Conservation (phyloP, 2,888 invertebrate species). For the Anoplius nigerrimus region DNA sequence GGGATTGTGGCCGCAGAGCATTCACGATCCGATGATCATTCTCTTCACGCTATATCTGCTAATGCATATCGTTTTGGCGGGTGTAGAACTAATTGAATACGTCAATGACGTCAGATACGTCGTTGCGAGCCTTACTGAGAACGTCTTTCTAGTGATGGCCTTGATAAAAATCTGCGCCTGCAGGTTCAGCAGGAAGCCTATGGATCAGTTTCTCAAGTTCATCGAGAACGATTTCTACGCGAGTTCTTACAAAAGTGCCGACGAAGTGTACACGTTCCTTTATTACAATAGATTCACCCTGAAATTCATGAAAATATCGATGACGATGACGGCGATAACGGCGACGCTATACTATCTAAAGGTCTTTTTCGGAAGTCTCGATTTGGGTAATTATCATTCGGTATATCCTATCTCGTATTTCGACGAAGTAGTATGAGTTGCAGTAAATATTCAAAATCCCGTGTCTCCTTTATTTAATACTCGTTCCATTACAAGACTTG, state of each 20-base stretch:
- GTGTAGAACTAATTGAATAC: slow-evolving; percentile 53
- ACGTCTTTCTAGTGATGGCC: slow-evolving; percentile 57
- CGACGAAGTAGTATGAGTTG: too few species aligned
- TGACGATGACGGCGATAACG: rapidly evolving
- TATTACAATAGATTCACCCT: slow-evolving; percentile 17
- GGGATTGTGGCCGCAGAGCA: slow-evolving; percentile 60
- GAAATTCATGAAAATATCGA: slow-evolving; percentile 4
- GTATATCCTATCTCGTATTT: too few species aligned
- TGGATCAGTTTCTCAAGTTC: slow-evolving; percentile 12
- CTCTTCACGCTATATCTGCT: slow-evolving; percentile 52
- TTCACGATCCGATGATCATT: slow-evolving; percentile 48
- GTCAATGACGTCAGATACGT: slow-evolving; percentile 55
- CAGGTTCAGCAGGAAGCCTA: background rate
- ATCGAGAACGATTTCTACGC: slow-evolving; percentile 18
- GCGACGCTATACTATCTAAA: slow-evolving; percentile 4
- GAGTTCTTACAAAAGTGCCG: slow-evolving; percentile 5
- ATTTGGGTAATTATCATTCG: slow-evolving; percentile 12
- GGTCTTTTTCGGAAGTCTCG: slow-evolving; percentile 4
- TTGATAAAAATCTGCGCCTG: slow-evolving; percentile 47
- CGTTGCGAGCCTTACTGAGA: slow-evolving; percentile 60
- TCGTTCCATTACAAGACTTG: too few species aligned
- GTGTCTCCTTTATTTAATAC: too few species aligned
- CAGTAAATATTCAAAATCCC: too few species aligned
- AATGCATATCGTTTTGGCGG: slow-evolving; percentile 57
- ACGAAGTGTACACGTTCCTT: slow-evolving; percentile 15